A percentile compares a stretch with the other conserved stretches of the same genome.
Evolutionary conservation across 2,888 invertebrate species (phyloP).

Genomic region (Drosophila stalkeri): DNA sequence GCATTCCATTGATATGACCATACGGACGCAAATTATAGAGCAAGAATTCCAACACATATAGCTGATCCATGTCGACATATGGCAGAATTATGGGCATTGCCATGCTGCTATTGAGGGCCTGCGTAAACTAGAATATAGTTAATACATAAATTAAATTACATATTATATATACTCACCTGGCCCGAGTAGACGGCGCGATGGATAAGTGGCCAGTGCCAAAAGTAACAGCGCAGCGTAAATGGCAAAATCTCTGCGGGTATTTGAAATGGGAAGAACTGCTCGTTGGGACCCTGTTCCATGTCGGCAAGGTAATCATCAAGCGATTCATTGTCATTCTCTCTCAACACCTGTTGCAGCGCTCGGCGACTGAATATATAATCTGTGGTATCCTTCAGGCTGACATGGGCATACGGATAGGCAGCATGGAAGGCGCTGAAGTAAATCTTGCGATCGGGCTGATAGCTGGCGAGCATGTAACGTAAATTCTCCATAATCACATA

Average conservation of each 20-base stretch:
- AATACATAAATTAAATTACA: not conserved
- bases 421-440: conserved; percentile 94
- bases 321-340: conserved; percentile 77
- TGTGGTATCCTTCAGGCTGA: conserved; percentile 95
- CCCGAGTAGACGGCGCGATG: conserved; percentile 86
- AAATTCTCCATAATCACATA: conserved; percentile 98
- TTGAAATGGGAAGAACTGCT: conserved; percentile 90
- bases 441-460: conserved; percentile 90
- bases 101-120: conserved; percentile 89
- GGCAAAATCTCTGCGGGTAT: conserved; percentile 91
- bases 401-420: conserved; percentile 89
- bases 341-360: conserved; percentile 90
- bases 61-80: conserved; percentile 94
- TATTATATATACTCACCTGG: conserved; percentile 30
- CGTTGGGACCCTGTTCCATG: conserved; percentile 90
- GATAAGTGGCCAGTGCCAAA: conserved; percentile 97
- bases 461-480: conserved; percentile 92
- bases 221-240: conserved; percentile 87
- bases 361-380: conserved; percentile 96
- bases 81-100: conserved; percentile 97
- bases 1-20: conserved; percentile 84
- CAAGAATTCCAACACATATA: conserved; percentile 97
- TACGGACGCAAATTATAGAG: conserved; percentile 96
- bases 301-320: conserved; percentile 89
- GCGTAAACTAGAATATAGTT: not conserved